Evolutionary conservation across 1,140 invertebrate genomes (phyloP), one percentile per base, ranked within the genome.

Genomic region (Lasioglossum albipes): DNA sequence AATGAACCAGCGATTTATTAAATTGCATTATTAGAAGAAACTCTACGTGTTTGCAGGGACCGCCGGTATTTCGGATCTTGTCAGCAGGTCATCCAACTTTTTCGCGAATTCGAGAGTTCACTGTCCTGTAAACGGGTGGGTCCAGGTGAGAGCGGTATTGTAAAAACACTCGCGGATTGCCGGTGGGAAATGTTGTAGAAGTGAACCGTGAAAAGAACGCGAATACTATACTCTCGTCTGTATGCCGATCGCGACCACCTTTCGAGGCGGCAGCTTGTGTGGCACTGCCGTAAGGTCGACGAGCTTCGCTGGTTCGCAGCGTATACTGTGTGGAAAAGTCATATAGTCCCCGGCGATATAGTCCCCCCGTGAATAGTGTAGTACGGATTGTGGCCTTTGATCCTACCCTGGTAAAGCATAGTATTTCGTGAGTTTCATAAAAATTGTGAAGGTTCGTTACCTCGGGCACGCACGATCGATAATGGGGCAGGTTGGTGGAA

Each of bases 231-330:
- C 49, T n/a, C 42, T 54, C 52, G 57, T 36, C 22, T 49, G 10
- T 68, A 27, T 68, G 79, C 49, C 79, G 70, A 85, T 85, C 71
- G 74, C 59, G 83, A 85, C 59, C 71, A 75, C 84, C 79, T 84
- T 71, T 85, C 84, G 69, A 54, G 73, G 41, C 83, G 83, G 69
- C 67, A 64, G 83, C 84, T 82, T 70, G 75, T 82, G 70, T 75
- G 67, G 27, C 71, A 85, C 84, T 85, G 84, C 62, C 79, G 66
- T 81, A 84, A 85, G 83, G 83, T 85, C 84, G 83, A 82, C 84
- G 84, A 82, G 84, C 84, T 68, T 75, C 70, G 84, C 78, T 85
- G 66, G 65, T 49, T 65, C 70, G 45, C 22, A 22, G 54, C 75
- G 49, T 71, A 52, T 74, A 76, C 22, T 73, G 62, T 65, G 52